Percentiles rank a stretch among this genome's conserved stretches.
Conservation (phyloP, 1,140 invertebrate genomes). For the Augochlora pura region DNA sequence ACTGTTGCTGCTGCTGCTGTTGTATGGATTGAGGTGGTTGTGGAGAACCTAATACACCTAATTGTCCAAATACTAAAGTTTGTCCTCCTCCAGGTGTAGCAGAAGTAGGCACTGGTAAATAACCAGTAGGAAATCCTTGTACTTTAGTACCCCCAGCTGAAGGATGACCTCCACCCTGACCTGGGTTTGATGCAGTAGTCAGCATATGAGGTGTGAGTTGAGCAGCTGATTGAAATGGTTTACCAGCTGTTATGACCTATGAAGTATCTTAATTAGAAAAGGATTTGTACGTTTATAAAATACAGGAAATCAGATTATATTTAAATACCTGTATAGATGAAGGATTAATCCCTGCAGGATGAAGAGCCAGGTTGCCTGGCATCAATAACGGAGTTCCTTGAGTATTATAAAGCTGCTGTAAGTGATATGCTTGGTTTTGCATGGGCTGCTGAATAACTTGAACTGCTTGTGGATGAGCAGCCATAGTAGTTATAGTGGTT, state of each 20-base stretch:
- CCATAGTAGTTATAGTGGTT: constrained; percentile 78
- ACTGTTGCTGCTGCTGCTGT: constrained; percentile 77
- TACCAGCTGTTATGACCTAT: constrained; percentile 88
- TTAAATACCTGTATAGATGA: constrained; percentile 86
- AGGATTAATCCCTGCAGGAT: constrained; percentile 87
- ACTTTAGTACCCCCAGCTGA: constrained; percentile 83
- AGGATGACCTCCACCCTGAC: constrained; percentile 85
- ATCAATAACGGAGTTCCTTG: constrained; percentile 88
- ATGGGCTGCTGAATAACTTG: constrained; percentile 92
- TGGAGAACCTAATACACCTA: constrained; percentile 87
- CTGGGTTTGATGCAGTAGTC: constrained; percentile 82
- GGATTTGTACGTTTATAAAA: constrained; percentile 13
- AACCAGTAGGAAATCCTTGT: constrained; percentile 80
- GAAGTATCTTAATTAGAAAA: constrained; percentile 43
- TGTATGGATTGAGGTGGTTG: constrained; percentile 79
- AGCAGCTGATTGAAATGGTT: constrained; percentile 88
- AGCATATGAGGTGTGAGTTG: constrained; percentile 90
- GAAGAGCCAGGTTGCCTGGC: constrained; percentile 88
- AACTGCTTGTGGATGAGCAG: constrained; percentile 79
- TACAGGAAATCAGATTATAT: neutral
- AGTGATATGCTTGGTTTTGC: constrained; percentile 86
- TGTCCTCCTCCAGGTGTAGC: constrained; percentile 88
- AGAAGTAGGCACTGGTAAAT: constrained; percentile 87
- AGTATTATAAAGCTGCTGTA: constrained; percentile 90
- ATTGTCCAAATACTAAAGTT: constrained; percentile 90